phyloP scores from a whole-genome alignment of 1,140 invertebrate genomes.

The Ostrea edulis region DNA sequence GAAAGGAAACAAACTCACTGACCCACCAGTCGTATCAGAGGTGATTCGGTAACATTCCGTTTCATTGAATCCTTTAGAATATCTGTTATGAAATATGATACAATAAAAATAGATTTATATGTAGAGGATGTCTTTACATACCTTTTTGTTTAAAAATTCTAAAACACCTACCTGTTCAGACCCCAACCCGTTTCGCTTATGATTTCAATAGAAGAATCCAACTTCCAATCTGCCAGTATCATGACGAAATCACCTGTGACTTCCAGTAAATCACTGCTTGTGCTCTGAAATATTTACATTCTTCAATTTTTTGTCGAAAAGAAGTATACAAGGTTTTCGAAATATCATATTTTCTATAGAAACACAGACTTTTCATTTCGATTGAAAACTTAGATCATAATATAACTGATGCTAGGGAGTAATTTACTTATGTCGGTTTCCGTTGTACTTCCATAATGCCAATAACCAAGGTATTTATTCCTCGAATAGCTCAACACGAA shows the following conservation, averaged over 20 bases:
- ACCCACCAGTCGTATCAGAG: conserved; percentile 25
- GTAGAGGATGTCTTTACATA: too few species aligned
- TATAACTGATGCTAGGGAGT: too few species aligned
- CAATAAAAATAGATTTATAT: background rate
- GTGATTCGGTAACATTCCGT: conserved; percentile 38
- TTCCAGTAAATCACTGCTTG: conserved; percentile 7
- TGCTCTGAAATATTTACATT: background rate
- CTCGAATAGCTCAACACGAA: too few species aligned
- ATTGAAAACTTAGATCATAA: too few species aligned
- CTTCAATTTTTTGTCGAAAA: background rate
- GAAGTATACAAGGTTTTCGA: too few species aligned
- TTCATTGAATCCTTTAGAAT: conserved; percentile 45
- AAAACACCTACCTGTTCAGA: background rate
- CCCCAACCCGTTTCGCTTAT: conserved; percentile 43
- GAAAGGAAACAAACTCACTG: conserved; percentile 39
- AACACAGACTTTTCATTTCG: too few species aligned
- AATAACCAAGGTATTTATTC: too few species aligned
- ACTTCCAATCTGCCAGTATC: conserved; percentile 42
- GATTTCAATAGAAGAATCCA: conserved; percentile 32
- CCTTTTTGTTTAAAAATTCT: background rate
- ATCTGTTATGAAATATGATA: background rate
- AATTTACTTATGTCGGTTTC: too few species aligned
- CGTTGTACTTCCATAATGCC: too few species aligned
- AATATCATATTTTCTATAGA: too few species aligned
- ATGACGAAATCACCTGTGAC: conserved; percentile 42